These are phyloP conservation scores for Pyrgus malvae DNA, from an alignment of 2,888 invertebrate species.

Conservation along the genomic window DNA sequence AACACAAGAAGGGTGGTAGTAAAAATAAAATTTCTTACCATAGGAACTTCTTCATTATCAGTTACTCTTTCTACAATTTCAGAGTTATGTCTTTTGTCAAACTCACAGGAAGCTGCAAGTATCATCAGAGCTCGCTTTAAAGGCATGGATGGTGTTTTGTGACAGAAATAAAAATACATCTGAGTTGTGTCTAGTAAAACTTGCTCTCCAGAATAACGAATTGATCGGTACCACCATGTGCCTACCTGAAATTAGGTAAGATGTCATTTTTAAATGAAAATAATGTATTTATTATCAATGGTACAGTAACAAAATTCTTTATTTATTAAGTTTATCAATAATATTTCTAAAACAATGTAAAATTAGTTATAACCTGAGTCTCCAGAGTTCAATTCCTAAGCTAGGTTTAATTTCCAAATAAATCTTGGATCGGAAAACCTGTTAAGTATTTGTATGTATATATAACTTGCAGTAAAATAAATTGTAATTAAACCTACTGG, in stretches of 20 bases:
- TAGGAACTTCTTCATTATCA: slow-evolving; percentile 97
- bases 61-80: slow-evolving; percentile 96
- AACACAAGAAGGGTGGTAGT: no score
- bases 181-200: slow-evolving; percentile 98
- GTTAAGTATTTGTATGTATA: no score
- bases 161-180: slow-evolving; percentile 97
- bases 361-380: no score
- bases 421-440: no score
- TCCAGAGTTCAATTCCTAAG: no score
- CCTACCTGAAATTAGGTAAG: slow-evolving; percentile 83
- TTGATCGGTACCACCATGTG: slow-evolving; percentile 99
- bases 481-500: no score
- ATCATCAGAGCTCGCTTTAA: slow-evolving; percentile 98
- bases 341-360: no score
- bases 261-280: neutral
- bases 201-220: slow-evolving; percentile 98
- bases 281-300: no score
- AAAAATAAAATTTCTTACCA: slow-evolving; percentile 78
- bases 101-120: slow-evolving; percentile 97
- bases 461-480: no score
- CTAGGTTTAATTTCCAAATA: no score
- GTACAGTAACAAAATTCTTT: no score
- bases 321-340: no score
- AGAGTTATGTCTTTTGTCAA: slow-evolving; percentile 95
- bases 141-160: slow-evolving; percentile 97